A percentile compares a stretch with the other conserved stretches of the same genome.
Conservation (phyloP, 2,113 vertebrate genomes). For the Coregonus clupeaformis region DNA sequence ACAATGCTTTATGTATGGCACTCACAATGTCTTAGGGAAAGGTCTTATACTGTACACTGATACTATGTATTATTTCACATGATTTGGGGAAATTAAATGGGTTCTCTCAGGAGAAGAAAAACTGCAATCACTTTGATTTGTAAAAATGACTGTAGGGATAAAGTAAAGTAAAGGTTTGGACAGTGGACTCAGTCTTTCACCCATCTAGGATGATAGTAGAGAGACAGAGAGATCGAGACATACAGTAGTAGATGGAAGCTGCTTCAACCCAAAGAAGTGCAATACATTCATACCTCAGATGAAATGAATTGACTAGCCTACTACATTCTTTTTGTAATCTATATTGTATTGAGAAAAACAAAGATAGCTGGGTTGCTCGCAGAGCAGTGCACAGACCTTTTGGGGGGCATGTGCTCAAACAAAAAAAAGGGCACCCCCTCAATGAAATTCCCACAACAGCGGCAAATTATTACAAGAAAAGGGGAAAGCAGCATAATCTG, state of each 20-base stretch:
- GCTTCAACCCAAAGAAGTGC: conserved; percentile 77
- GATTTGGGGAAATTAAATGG: no score
- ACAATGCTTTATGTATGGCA: conserved; percentile 1
- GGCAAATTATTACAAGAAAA: no score
- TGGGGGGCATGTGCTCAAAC: no score
- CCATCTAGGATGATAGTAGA: conserved; percentile 5
- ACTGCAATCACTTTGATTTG: background rate
- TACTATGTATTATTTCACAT: background rate
- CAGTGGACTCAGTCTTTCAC: no score
- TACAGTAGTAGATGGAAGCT: conserved; percentile 30
- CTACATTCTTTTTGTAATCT: background rate
- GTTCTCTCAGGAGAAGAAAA: conserved; percentile 2
- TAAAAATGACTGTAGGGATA: no score
- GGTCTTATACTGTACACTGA: background rate
- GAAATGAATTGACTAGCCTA: conserved; percentile 45
- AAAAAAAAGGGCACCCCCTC: no score
- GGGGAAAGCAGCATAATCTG: no score
- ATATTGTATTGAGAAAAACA: conserved; percentile 41
- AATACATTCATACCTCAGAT: conserved; percentile 80
- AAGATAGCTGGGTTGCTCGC: background rate
- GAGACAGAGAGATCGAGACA: background rate
- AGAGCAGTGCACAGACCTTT: no score
- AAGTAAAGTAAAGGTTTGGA: no score
- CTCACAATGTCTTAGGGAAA: conserved; percentile 41
- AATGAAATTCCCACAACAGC: no score